Base-by-base conservation (phyloP, 2,113 vertebrate species). In the Egretta garzetta region DNA sequence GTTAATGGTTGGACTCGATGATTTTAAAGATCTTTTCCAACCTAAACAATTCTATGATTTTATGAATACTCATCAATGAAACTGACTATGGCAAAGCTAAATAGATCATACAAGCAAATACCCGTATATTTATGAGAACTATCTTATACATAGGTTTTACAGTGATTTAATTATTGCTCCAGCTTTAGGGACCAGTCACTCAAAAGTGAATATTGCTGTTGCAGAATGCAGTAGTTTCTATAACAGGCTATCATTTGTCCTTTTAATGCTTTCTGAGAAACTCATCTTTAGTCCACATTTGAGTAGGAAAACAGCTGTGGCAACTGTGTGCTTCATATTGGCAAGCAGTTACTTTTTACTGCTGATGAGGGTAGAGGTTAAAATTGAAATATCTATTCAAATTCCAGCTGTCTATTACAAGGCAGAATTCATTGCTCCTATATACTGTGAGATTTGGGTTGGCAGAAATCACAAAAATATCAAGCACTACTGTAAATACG, bases 221-320 rank as follows among this genome's bases (percentile, higher is more conserved):
- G 63, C 55, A 86, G 80, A 73, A 92, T 70, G 37, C 28, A 58
- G 62, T 64, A 50, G 28, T 79, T 94, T 93, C 82, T 75, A 13
- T 79, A 84, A 58, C 41, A 80, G 27, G 14, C 53, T 49, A 37
- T 56, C 58, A 71, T 86, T 75, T 90, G 20, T 68, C n/a, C 33
- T 82, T 72, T 92, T 70, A 66, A 67, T 67, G 37, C 14, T 71
- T 47, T 50, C 70, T 90, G 64, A 86, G 63, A 86, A 86, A 45
- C 24, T 68, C 58, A 53, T 80, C 50, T 96, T 90, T 55, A 88
- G 64, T 32, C 41, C 43, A 59, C 20, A 14, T 58, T 50, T 86
- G 41, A 92, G 63, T 30, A 95, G 60, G 64, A 93, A 93, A 97
- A 89, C 80, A 93, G n/a, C 70, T 79, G 72, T 86, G 24, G 68